phyloP scores from a whole-genome alignment of 1,140 invertebrate species.

The Araneus ventricosus region DNA sequence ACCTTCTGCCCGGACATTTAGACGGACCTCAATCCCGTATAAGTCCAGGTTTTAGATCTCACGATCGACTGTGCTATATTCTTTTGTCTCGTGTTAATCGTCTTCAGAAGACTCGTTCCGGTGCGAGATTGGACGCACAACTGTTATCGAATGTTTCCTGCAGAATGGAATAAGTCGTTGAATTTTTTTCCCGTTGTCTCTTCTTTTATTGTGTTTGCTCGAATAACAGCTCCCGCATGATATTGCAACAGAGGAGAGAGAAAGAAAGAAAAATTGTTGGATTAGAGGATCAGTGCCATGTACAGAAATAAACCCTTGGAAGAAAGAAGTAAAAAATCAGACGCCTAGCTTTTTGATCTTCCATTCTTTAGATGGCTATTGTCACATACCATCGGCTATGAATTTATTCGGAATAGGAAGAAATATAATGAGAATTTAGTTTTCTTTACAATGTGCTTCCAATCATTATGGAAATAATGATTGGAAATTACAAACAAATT shows the following conservation, averaged over 20 bases:
- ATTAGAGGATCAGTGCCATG: not conserved
- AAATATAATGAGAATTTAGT: no score
- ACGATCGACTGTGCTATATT: not conserved
- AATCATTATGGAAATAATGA: no score
- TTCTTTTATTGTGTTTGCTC: not conserved
- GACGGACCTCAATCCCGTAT: slow-evolving; percentile 6
- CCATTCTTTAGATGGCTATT: not conserved
- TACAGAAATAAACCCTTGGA: not conserved
- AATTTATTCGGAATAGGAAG: not conserved
- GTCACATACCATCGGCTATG: not conserved
- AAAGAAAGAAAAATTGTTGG: not conserved
- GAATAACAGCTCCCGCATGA: not conserved
- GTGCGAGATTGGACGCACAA: not conserved
- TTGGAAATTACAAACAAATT: no score
- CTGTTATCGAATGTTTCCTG: not conserved
- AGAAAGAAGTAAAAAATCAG: not conserved
- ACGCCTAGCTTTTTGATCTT: not conserved
- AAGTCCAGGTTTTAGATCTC: slow-evolving; percentile 24
- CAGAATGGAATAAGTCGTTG: not conserved
- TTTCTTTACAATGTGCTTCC: no score
- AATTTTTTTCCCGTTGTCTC: not conserved
- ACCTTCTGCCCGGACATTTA: slow-evolving; percentile 4
- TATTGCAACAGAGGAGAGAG: not conserved
- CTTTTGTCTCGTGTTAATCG: slow-evolving; percentile 26
- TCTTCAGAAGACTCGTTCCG: not conserved